Evolutionary conservation across 2,797 vertebrate genomes (phyloP).

Genomic region (Crypturellus tataupa): DNA sequence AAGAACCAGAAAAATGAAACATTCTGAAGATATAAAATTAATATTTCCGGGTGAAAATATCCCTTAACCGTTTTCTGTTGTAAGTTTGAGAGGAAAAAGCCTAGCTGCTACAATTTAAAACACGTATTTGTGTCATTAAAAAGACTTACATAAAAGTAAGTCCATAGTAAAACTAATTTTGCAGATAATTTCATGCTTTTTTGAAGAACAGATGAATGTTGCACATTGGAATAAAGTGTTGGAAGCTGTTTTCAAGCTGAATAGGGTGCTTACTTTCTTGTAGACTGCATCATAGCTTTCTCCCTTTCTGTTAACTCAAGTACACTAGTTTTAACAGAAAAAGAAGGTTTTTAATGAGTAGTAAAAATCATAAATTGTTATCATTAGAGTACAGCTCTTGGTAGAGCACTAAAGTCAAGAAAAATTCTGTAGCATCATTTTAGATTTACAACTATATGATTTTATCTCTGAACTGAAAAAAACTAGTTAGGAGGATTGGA

Average conservation of each 20-base stretch:
- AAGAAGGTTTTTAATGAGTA: not conserved
- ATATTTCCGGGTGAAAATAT: not conserved
- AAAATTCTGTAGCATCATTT: not conserved
- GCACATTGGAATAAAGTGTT: not conserved
- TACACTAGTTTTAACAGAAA: not conserved
- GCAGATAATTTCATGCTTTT: conserved; percentile 6
- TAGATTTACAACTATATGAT: not conserved
- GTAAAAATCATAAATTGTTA: not conserved
- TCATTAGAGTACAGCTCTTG: not conserved
- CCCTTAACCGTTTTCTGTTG: not conserved
- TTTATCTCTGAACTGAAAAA: not conserved
- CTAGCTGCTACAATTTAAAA: not conserved
- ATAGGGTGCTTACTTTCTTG: not conserved
- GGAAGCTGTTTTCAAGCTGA: conserved; percentile 23
- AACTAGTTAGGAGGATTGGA: not conserved
- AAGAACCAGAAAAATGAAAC: not conserved
- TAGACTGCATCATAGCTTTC: not conserved
- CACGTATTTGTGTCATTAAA: not conserved
- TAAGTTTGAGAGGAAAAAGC: not conserved
- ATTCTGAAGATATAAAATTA: not conserved
- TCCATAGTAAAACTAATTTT: conserved; percentile 11
- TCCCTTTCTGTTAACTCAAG: not conserved
- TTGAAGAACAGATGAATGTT: conserved; percentile 39
- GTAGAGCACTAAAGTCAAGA: not conserved
- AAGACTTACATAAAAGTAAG: not conserved